Evolutionary conservation across 1,140 invertebrate species (phyloP), one percentile per base, ranked within the genome.

Genomic region (Pygmarrhopalites habei): DNA sequence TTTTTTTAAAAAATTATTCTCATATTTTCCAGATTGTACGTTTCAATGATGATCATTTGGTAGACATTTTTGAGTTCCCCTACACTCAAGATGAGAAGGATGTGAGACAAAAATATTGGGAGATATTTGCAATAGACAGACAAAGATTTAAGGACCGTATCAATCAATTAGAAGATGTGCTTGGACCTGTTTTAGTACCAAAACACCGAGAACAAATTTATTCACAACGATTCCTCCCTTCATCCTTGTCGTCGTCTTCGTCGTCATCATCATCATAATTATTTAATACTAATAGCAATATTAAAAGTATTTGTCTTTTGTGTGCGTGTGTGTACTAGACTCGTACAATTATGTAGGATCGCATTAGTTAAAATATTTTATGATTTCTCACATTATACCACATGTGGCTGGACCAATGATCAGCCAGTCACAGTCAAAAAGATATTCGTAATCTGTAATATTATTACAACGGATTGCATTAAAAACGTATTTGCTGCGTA

Each of bases 51-150:
- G 56, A 67, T n/a, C 39, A 67, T 32, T 53, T 72, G 28, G 56
- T 46, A 2, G 41, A 62, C 39, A 55, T 61, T 21, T 25, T 62
- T 44, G 67, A 66, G 57, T 72, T 69, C 51, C 60, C 56, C 28
- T 63, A 65, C 57, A 65, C 69, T 58, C 41, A 32, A 49, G 66
- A 64, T 43, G 65, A 57, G 15, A 66, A 65, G 46, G 56, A 60
- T 17, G 46, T 44, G 19, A 53, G 71, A 44, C 56, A 66, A 35
- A 58, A 62, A 4, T 71, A 71, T 44, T 72, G 71, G 71, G 71
- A 72, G 55, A 53, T 64, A 2, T 64, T 71, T 51, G 69, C 69
- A 17, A 55, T 53, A 12, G 71, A 72, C 46, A 56, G 69, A 35
- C 35, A 43, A 30, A 30, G 68, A 28, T 72, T 72, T 44, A 58